Evolutionary conservation across 2,113 vertebrate genomes (phyloP).

Genomic region (Hippocampus barbouri): DNA sequence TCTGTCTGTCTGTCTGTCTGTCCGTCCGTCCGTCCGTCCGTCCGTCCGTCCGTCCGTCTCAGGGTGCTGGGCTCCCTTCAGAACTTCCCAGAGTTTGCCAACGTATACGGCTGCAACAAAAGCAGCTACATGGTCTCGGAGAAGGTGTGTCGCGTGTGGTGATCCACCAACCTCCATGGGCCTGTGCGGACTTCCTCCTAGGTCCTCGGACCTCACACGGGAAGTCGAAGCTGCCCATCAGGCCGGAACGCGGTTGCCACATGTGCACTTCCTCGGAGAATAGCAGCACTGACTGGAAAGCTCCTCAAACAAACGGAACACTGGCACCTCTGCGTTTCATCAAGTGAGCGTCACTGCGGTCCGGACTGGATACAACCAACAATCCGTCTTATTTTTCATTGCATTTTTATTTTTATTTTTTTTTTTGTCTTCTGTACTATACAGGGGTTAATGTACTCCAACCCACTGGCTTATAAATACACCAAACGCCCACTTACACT

Average conservation of each 20-base stretch:
- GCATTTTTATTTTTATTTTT: slow-evolving; percentile 15
- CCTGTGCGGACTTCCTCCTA: neutral
- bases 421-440: slow-evolving; percentile 25
- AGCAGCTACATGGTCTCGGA: slow-evolving; percentile 81
- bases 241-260: slow-evolving; percentile 53
- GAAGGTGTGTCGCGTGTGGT: slow-evolving; percentile 88
- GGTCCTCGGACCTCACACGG: neutral
- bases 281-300: slow-evolving; percentile 36
- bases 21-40: neutral
- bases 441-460: slow-evolving; percentile 44
- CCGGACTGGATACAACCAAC: slow-evolving; percentile 47
- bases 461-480: slow-evolving; percentile 51
- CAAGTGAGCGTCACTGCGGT: slow-evolving; percentile 44
- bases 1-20: neutral
- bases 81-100: slow-evolving; percentile 89
- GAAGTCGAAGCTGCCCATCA: slow-evolving; percentile 36
- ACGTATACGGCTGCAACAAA: slow-evolving; percentile 82
- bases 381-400: slow-evolving; percentile 1
- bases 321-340: slow-evolving; percentile 49
- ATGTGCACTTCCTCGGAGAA: slow-evolving; percentile 49
- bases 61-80: slow-evolving; percentile 92
- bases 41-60: neutral
- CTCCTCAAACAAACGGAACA: slow-evolving; percentile 33
- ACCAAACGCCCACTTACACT: slow-evolving; percentile 45
- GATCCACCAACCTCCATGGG: slow-evolving; percentile 49